Evolutionary conservation across 2,797 vertebrate genomes (phyloP).

Genomic region (Sebastolobus alascanus): DNA sequence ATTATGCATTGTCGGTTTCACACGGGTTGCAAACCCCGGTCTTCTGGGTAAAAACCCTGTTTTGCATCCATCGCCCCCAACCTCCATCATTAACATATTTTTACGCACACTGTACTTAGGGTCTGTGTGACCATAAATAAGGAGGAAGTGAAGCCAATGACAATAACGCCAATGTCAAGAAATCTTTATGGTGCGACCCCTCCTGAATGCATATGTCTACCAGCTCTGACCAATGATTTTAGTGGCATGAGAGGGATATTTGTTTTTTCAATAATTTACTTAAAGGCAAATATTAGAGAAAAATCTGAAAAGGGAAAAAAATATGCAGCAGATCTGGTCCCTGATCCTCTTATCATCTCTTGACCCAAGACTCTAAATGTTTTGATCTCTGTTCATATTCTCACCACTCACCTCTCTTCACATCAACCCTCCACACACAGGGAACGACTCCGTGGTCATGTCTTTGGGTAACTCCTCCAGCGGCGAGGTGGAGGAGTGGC

Average conservation of each 20-base stretch:
- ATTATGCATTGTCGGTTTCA: too few species aligned
- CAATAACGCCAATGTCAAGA: too few species aligned
- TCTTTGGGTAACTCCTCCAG: constrained; percentile 35
- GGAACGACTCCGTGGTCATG: constrained; percentile 60
- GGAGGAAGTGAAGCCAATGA: neutral
- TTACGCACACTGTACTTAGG: neutral
- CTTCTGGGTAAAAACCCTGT: too few species aligned
- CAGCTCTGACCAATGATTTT: neutral
- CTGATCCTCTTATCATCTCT: neutral
- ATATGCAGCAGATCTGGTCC: neutral
- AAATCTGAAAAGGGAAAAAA: neutral
- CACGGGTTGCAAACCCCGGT: too few species aligned
- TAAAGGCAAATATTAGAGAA: neutral
- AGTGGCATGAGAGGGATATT: neutral
- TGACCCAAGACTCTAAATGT: neutral
- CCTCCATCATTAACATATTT: neutral
- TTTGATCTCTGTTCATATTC: neutral
- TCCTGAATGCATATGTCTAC: too few species aligned
- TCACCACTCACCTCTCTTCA: neutral
- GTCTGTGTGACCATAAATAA: neutral
- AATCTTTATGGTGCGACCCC: too few species aligned
- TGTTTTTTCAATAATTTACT: neutral
- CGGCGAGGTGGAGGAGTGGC: constrained; percentile 53
- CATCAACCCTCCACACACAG: constrained; percentile 51
- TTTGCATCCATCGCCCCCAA: too few species aligned